These are phyloP conservation scores for Tiaroga cobitis DNA, from an alignment of 2,797 vertebrate species.

Conservation along the genomic window DNA sequence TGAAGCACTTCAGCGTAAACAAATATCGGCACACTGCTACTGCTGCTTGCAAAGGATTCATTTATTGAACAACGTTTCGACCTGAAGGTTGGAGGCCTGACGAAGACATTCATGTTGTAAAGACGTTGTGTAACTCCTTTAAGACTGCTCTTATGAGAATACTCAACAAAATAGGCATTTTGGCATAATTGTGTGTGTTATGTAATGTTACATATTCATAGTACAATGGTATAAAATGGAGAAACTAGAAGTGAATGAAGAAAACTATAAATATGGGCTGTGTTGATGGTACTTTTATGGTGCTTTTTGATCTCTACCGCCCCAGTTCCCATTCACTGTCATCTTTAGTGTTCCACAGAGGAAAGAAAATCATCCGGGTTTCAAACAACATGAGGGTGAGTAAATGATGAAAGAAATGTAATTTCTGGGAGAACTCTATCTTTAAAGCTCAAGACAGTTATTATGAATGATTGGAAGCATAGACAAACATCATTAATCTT, in stretches of 20 bases:
- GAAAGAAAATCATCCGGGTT: conserved; percentile 13
- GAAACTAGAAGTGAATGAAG: neutral
- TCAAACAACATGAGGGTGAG: conserved; percentile 2
- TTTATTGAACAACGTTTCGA: no score
- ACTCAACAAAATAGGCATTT: no score
- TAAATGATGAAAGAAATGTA: neutral
- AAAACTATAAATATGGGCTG: conserved; percentile 3
- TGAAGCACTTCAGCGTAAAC: no score
- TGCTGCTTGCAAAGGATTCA: no score
- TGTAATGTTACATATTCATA: neutral
- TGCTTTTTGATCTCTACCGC: neutral
- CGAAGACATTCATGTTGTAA: no score
- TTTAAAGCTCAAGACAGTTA: conserved; percentile 19
- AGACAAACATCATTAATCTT: conserved; percentile 41
- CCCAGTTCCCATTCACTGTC: neutral
- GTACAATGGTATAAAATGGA: neutral
- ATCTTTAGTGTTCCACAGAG: neutral
- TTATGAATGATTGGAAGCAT: neutral
- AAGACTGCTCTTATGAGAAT: no score
- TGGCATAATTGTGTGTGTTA: no score
- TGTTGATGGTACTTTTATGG: neutral
- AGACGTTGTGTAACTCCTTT: no score
- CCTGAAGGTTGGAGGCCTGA: no score
- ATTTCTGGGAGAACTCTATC: neutral
- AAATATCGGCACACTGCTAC: no score